phyloP scores from a whole-genome alignment of 2,888 invertebrate species.

The Megamerina dolium region DNA sequence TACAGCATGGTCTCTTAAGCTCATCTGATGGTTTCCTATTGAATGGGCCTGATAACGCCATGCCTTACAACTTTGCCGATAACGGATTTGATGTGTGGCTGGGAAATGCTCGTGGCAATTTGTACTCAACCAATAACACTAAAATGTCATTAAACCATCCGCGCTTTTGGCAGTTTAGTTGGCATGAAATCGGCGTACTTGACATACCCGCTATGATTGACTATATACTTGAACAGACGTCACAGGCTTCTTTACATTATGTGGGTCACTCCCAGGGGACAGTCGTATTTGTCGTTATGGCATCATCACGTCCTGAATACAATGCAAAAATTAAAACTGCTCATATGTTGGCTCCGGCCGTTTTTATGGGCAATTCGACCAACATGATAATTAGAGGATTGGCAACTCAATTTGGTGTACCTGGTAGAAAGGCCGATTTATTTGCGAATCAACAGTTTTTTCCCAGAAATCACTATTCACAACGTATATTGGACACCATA shows the following conservation, averaged over 20 bases:
- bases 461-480: constrained; percentile 31
- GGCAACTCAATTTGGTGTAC: constrained; percentile 36
- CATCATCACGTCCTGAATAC: constrained; percentile 47
- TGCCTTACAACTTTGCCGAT: constrained; percentile 53
- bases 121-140: constrained; percentile 55
- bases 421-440: constrained; percentile 24
- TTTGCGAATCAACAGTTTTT: constrained; percentile 54
- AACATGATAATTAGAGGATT: constrained; percentile 48
- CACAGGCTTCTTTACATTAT: constrained; percentile 53
- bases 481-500: constrained; percentile 28
- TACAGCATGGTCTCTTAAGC: constrained; percentile 70
- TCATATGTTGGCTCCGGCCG: constrained; percentile 60
- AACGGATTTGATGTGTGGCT: constrained; percentile 57
- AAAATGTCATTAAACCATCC: constrained; percentile 32
- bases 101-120: constrained; percentile 61
- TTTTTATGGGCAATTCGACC: constrained; percentile 56
- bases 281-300: constrained; percentile 51
- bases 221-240: constrained; percentile 50
- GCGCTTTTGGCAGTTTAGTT: constrained; percentile 53
- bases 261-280: constrained; percentile 60
- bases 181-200: constrained; percentile 50
- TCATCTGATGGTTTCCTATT: constrained; percentile 68
- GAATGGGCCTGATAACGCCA: constrained; percentile 59
- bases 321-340: constrained; percentile 50
- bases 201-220: constrained; percentile 64